Base-by-base conservation (phyloP, 2,888 invertebrate genomes). In the Acleris holmiana region DNA sequence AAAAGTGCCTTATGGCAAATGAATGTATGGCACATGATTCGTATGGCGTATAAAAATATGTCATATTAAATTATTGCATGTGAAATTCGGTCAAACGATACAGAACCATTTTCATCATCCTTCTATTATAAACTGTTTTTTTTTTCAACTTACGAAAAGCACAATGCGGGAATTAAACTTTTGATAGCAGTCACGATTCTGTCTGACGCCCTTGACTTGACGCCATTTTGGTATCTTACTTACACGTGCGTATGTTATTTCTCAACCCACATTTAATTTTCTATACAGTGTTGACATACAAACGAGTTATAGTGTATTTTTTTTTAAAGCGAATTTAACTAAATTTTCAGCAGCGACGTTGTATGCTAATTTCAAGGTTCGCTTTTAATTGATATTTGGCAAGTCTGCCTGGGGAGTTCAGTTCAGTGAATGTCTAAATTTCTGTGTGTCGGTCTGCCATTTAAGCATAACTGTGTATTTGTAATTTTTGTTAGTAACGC, bases 301-400 rank as follows among this genome's bases (percentile, higher is more conserved):
- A n/a, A 41, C 13, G 40, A 15, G 29, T 10, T 7, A 10, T 29
- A 29, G 29, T 29, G 29, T 29, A 10, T 29, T 29, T 29, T 10
- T 10, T 29, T 29, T 29, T 29, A 29, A 35, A 13, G 8, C 13
- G 29, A 35, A 35, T 35, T 35, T 13, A 35, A 10, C 35, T 35
- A 13, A 35, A 35, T 29, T 29, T 29, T 8, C 13, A 35, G 35
- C 35, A 35, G 35, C 35, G 2, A 13, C 13, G 18, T 35, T 6
- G 5, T 56, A 62, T 56, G 56, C 56, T 62, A 56, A 62, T 56
- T 61, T 23, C 29, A 53, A 61, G 51, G 18, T 51, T 51, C 29
- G 19, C 41, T 44, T 56, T 56, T 62, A 62, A 62, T 56, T 62
- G 62, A 49, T 56, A 56, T 62, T 56, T 62, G 62, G 62, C 62